Percentiles rank a stretch among this genome's conserved stretches.
These are phyloP conservation scores for Bergia puertoricense DNA, from an alignment of 92 coral and sea anemone genomes.

Conservation along the genomic window DNA sequence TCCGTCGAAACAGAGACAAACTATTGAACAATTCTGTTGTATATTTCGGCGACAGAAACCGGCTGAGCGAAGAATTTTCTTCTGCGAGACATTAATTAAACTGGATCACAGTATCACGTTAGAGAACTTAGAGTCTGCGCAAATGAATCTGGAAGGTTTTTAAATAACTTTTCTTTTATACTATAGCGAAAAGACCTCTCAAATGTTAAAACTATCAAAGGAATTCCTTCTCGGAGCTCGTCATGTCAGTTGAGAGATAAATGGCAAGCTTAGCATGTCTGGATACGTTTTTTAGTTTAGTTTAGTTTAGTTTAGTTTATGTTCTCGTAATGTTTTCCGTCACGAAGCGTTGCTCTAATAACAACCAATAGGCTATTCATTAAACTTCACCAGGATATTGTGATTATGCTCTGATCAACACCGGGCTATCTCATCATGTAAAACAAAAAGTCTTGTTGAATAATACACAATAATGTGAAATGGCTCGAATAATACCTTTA, in stretches of 20 bases:
- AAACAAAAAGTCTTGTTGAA: neutral
- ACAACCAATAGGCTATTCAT: no score
- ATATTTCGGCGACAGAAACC: neutral
- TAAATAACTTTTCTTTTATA: neutral
- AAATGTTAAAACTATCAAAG: neutral
- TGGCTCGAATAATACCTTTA: neutral
- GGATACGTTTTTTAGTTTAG: neutral
- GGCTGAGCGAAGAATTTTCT: neutral
- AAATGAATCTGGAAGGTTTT: neutral
- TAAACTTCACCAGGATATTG: no score
- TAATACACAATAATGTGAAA: neutral
- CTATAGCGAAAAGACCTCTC: neutral
- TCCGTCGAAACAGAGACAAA: neutral
- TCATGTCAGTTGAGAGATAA: neutral
- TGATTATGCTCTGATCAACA: neutral
- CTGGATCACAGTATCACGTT: neutral
- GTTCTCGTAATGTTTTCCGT: neutral
- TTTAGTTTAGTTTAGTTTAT: no score
- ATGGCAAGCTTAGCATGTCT: neutral
- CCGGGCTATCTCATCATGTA: neutral
- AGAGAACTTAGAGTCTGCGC: neutral
- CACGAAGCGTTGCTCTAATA: neutral
- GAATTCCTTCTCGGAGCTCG: neutral
- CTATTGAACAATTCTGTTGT: neutral
- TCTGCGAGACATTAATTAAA: neutral